A percentile compares a stretch with the other conserved stretches of the same genome.
Evolutionary conservation across 2,888 invertebrate species (phyloP).

Genomic region (Bursaphelenchus okinawaensis): DNA sequence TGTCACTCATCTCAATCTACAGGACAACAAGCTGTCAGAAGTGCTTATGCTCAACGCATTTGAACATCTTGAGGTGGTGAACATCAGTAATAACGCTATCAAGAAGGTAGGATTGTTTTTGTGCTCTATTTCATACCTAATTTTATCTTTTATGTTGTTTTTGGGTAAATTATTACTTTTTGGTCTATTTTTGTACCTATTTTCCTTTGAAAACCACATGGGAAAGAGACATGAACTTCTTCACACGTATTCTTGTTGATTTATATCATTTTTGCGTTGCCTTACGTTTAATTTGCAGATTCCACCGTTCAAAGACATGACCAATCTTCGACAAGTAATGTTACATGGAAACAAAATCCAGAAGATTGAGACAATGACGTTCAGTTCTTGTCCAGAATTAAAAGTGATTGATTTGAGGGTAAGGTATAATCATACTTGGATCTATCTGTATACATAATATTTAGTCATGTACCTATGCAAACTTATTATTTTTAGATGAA

Average conservation of each 20-base stretch:
- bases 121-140: too few relatives aligned
- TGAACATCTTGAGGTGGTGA: slow-evolving; percentile 69
- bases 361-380: slow-evolving; percentile 73
- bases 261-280: too few relatives aligned
- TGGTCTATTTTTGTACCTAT: too few relatives aligned
- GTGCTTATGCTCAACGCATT: slow-evolving; percentile 77
- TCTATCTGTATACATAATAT: too few relatives aligned
- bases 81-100: slow-evolving; percentile 75
- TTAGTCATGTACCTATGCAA: neutral
- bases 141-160: too few relatives aligned
- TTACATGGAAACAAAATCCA: slow-evolving; percentile 64
- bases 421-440: too few relatives aligned
- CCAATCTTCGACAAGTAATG: slow-evolving; percentile 69
- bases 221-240: too few relatives aligned
- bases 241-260: too few relatives aligned
- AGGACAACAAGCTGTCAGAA: slow-evolving; percentile 75
- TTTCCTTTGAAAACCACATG: too few relatives aligned
- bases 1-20: slow-evolving; percentile 68
- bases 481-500: slow-evolving; percentile 34
- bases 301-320: slow-evolving; percentile 72
- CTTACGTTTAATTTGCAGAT: too few relatives aligned
- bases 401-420: slow-evolving; percentile 68
- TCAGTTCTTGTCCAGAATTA: slow-evolving; percentile 72
- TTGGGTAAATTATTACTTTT: too few relatives aligned
- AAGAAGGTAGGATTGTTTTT: slow-evolving; percentile 67